A percentile compares a stretch with the other conserved stretches of the same genome.
phyloP scores from a whole-genome alignment of 2,113 vertebrate species.

The Sander vitreus region DNA sequence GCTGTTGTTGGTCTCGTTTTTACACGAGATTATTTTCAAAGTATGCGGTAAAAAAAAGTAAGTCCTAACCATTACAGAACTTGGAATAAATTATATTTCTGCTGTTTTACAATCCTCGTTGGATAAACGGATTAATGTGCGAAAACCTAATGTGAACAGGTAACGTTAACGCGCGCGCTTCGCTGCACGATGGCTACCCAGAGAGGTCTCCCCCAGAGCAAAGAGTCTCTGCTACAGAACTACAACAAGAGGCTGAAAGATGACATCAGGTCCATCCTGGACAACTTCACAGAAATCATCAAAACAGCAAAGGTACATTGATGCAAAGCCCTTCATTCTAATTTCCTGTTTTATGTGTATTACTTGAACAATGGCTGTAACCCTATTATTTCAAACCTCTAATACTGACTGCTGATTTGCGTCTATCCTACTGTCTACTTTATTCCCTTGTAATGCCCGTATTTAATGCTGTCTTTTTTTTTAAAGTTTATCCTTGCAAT shows the following conservation, averaged over 20 bases:
- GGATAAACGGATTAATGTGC: background rate
- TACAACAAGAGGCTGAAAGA: slow-evolving; percentile 98
- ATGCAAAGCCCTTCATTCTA: no score
- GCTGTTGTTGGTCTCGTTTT: background rate
- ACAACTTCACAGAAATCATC: slow-evolving; percentile 97
- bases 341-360: background rate
- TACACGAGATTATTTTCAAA: background rate
- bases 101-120: background rate
- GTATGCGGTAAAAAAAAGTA: slow-evolving; percentile 31
- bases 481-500: no score
- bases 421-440: no score
- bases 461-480: no score
- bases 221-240: slow-evolving; percentile 95
- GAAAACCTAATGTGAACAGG: slow-evolving; percentile 17
- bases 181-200: slow-evolving; percentile 86
- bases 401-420: no score
- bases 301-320: slow-evolving; percentile 91
- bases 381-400: no score
- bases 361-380: no score
- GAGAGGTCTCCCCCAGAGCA: slow-evolving; percentile 92
- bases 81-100: background rate
- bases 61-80: background rate
- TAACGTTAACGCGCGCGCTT: background rate
- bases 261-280: slow-evolving; percentile 94
- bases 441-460: no score